Percentiles rank a stretch among this genome's conserved stretches.
These are phyloP conservation scores for Caradrina kadenii DNA, from an alignment of 2,888 invertebrate genomes.

Conservation along the genomic window DNA sequence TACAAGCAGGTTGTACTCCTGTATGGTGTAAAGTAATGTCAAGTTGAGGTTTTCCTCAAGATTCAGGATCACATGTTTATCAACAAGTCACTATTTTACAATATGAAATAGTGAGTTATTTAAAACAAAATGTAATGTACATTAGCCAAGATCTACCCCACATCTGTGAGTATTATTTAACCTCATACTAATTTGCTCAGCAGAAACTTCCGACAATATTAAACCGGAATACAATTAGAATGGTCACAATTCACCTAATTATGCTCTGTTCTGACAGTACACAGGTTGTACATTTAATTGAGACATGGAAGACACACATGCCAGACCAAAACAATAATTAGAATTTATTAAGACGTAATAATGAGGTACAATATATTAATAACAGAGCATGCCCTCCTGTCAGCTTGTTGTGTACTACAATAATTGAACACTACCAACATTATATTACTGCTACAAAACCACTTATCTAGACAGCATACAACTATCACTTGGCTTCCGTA, in stretches of 20 bases:
- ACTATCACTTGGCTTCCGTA: not conserved
- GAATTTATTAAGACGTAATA: not conserved
- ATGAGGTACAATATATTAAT: not conserved
- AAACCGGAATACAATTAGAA: not conserved
- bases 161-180: not conserved
- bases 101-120: too few relatives aligned
- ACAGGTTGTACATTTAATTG: not conserved
- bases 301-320: not conserved
- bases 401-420: not conserved
- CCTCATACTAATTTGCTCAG: not conserved
- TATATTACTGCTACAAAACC: not conserved
- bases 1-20: too few relatives aligned
- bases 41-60: too few relatives aligned
- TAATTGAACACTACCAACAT: not conserved
- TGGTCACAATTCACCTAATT: not conserved
- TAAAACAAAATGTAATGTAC: too few relatives aligned
- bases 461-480: too few relatives aligned
- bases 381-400: not conserved
- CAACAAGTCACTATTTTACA: too few relatives aligned
- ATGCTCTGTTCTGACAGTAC: not conserved
- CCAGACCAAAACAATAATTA: not conserved
- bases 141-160: too few relatives aligned
- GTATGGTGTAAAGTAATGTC: too few relatives aligned
- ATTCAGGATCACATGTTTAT: too few relatives aligned
- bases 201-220: not conserved